A percentile compares a stretch with the other conserved stretches of the same genome.
phyloP scores from a whole-genome alignment of 2,113 vertebrate genomes.

The Dendropsophus ebraccatus region DNA sequence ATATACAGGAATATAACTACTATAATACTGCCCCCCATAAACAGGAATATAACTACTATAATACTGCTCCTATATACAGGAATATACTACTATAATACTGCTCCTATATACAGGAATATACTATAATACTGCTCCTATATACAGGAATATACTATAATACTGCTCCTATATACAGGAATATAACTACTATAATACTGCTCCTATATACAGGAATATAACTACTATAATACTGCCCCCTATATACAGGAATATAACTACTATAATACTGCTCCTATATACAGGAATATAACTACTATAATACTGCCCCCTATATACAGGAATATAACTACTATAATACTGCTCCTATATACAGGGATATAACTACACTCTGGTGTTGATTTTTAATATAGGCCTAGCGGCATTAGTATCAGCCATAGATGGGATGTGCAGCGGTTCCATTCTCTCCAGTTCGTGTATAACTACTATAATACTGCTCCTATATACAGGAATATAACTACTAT shows the following conservation, averaged over 20 bases:
- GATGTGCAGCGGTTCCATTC: too few relatives aligned
- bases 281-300: not conserved
- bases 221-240: slow-evolving; percentile 1
- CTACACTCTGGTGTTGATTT: too few relatives aligned
- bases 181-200: not conserved
- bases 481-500: too few relatives aligned
- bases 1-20: not conserved
- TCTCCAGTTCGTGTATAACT: too few relatives aligned
- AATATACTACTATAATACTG: slow-evolving; percentile 11
- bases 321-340: not conserved
- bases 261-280: not conserved
- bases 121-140: not conserved
- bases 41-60: slow-evolving; percentile 6
- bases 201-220: not conserved
- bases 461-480: too few relatives aligned
- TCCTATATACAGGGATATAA: not conserved
- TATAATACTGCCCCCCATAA: not conserved
- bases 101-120: not conserved
- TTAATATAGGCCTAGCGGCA: too few relatives aligned
- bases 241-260: slow-evolving; percentile 4
- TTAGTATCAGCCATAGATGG: too few relatives aligned
- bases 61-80: not conserved
- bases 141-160: not conserved
- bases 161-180: not conserved
- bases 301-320: not conserved